phyloP scores from a whole-genome alignment of 2,888 invertebrate genomes.

The Eupithecia subfuscata region DNA sequence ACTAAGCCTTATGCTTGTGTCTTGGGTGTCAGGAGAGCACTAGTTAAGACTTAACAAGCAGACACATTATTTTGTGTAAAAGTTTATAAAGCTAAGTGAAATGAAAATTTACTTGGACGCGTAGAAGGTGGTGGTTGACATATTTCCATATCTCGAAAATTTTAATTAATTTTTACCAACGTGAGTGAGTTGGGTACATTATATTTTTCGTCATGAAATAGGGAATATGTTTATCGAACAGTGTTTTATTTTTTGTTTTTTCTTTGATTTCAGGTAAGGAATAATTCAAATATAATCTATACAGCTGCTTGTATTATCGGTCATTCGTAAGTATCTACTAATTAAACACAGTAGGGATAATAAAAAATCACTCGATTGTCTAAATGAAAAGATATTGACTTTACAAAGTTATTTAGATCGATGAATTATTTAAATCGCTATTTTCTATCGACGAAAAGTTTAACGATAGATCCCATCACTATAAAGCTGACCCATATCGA shows the following conservation, averaged over 20 bases:
- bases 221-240: background rate
- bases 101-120: no score
- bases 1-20: no score
- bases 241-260: background rate
- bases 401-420: background rate
- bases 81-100: no score
- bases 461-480: slow-evolving; percentile 57
- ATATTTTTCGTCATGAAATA: background rate
- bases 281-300: background rate
- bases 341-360: background rate
- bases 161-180: background rate
- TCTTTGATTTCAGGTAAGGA: slow-evolving; percentile 3
- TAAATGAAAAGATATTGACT: no score
- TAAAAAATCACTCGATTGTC: no score
- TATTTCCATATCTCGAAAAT: background rate
- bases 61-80: no score
- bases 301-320: background rate
- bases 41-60: no score
- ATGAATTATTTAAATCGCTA: background rate
- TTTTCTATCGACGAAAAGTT: background rate
- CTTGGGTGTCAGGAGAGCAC: no score
- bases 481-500: slow-evolving; percentile 74
- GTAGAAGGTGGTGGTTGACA: no score
- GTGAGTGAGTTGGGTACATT: background rate
- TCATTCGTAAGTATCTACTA: background rate